Percentiles rank a stretch among this genome's conserved stretches.
Conservation (phyloP, 2,888 invertebrate genomes). For the Pediacus dermestoides region DNA sequence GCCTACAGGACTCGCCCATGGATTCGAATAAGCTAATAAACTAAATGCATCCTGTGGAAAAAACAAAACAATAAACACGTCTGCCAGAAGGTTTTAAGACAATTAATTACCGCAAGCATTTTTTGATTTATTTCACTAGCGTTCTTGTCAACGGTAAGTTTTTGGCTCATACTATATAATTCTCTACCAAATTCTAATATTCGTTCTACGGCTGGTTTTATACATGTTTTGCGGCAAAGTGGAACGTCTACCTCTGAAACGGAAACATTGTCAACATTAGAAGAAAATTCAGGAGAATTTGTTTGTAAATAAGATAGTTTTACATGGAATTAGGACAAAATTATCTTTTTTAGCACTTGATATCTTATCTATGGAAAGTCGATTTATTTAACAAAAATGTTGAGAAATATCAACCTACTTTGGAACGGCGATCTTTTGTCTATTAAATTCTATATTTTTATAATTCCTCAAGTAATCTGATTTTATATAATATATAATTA, state of each 20-base stretch:
- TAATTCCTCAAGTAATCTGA: too few species aligned
- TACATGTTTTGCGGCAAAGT: slow-evolving; percentile 45
- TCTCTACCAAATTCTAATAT: slow-evolving; percentile 94
- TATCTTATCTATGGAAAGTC: too few species aligned
- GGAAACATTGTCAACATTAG: slow-evolving; percentile 8
- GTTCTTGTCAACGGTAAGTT: slow-evolving; percentile 75
- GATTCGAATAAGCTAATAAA: slow-evolving; percentile 95
- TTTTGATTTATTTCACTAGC: slow-evolving; percentile 81
- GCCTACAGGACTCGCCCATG: slow-evolving; percentile 94
- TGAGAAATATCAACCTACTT: too few species aligned
- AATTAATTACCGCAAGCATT: slow-evolving; percentile 75
- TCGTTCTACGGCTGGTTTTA: slow-evolving; percentile 82
- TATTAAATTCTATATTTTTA: too few species aligned
- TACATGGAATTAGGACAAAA: too few species aligned
- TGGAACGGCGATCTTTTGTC: too few species aligned
- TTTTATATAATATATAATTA: too few species aligned
- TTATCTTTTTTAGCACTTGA: too few species aligned
- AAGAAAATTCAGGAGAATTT: slow-evolving; percentile 7
- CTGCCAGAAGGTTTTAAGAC: slow-evolving; percentile 2
- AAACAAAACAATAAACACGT: slow-evolving; percentile 4
- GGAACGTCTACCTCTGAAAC: slow-evolving; percentile 54
- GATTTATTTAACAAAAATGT: too few species aligned
- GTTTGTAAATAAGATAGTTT: too few species aligned
- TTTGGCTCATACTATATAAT: slow-evolving; percentile 86
- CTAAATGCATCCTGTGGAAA: slow-evolving; percentile 95